Conservation (phyloP, 1,140 invertebrate species). For the Trachelipus rathkii region DNA sequence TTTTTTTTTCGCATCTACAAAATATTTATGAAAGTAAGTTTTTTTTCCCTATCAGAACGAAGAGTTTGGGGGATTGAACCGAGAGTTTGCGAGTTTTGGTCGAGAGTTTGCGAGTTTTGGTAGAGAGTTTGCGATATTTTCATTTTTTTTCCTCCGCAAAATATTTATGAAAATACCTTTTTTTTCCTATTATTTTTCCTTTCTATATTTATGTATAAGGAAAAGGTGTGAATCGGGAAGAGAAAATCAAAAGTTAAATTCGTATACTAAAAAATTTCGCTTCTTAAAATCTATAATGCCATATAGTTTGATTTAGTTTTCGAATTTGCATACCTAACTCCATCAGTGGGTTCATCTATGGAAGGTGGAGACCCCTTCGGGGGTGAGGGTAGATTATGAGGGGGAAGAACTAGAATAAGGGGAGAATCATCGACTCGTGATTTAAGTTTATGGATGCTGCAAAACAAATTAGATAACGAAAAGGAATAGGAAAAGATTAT, state of each 20-base stretch:
- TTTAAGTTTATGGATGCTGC: too few relatives aligned
- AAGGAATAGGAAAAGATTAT: too few relatives aligned
- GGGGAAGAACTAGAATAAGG: background rate
- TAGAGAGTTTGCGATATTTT: too few relatives aligned
- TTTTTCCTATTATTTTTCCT: background rate
- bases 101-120: too few relatives aligned
- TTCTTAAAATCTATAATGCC: conserved; percentile 11
- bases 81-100: too few relatives aligned
- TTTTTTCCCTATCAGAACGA: too few relatives aligned
- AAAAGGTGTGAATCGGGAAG: background rate
- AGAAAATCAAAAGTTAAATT: background rate
- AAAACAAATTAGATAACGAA: too few relatives aligned
- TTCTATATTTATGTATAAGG: background rate
- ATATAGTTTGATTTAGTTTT: conserved; percentile 14
- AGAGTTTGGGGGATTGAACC: too few relatives aligned
- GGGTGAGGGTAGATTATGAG: background rate
- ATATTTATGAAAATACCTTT: too few relatives aligned
- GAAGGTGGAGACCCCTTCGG: background rate
- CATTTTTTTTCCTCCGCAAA: too few relatives aligned
- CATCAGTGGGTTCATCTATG: background rate
- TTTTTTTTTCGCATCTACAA: too few relatives aligned
- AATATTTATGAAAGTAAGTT: too few relatives aligned
- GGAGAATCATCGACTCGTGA: background rate
- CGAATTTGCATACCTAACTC: conserved; percentile 10
- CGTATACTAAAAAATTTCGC: background rate